Conservation (phyloP, 2,888 invertebrate genomes). For the Cantharis lateralis region DNA sequence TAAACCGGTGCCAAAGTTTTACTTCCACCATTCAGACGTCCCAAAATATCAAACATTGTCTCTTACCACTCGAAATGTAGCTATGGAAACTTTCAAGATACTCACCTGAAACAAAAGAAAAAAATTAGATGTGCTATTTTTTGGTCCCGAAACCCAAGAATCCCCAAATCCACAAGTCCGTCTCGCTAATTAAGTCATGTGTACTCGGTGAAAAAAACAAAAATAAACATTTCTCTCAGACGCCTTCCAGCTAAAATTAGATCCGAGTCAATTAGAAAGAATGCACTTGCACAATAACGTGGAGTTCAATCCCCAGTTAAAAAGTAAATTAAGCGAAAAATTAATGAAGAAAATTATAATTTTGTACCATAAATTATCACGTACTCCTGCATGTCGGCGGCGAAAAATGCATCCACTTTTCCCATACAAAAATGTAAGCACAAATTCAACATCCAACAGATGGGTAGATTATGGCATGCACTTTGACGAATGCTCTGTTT, state of each 20-base stretch:
- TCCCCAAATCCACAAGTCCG: neutral
- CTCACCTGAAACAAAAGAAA: conserved; percentile 14
- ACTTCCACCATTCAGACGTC: neutral
- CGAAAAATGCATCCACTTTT: neutral
- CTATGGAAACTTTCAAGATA: neutral
- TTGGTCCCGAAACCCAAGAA: neutral
- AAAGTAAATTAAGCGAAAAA: neutral
- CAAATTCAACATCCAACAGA: neutral
- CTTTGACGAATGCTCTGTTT: conserved; percentile 5
- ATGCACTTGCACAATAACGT: neutral
- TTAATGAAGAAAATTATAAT: neutral
- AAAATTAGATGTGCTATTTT: neutral
- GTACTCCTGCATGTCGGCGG: neutral
- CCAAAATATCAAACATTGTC: neutral
- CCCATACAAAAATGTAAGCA: neutral
- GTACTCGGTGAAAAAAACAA: neutral
- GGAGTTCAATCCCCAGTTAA: neutral
- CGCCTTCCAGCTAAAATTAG: neutral
- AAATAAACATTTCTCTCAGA: neutral
- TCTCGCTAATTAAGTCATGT: neutral
- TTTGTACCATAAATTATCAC: neutral
- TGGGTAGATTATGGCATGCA: conserved; percentile 1
- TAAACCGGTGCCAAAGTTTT: neutral
- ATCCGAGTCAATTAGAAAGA: neutral
- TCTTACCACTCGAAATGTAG: neutral